Conservation (phyloP, 35 echinoderm and acorn worm species). For the Chiridota heheva region DNA sequence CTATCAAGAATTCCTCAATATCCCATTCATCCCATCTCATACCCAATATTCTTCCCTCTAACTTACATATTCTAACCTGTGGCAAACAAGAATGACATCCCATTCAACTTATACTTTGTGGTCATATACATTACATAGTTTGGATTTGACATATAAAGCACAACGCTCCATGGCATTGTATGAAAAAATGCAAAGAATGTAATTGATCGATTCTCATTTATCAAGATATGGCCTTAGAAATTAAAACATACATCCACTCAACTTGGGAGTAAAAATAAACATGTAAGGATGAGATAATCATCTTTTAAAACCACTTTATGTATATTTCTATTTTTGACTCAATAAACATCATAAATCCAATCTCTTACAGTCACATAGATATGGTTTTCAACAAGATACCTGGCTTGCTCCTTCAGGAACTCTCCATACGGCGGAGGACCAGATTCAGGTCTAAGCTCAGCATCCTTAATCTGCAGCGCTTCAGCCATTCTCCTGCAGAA, state of each 20-base stretch:
- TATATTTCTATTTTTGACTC: neutral
- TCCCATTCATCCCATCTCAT: too few species aligned
- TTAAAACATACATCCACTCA: neutral
- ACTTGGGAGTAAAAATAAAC: neutral
- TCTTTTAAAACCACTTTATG: neutral
- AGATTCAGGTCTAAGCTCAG: constrained; percentile 47
- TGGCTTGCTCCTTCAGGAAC: constrained; percentile 95
- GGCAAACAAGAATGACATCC: too few species aligned
- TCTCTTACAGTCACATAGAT: neutral
- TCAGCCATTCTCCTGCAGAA: constrained; percentile 68
- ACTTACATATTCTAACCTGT: too few species aligned
- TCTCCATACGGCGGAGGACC: constrained; percentile 58
- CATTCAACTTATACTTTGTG: too few species aligned
- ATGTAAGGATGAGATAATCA: neutral
- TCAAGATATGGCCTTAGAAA: too few species aligned
- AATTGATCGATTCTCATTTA: too few species aligned
- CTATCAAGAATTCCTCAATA: too few species aligned
- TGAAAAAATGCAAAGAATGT: too few species aligned
- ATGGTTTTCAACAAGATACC: constrained; percentile 37
- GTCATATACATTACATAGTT: too few species aligned
- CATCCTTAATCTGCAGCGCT: constrained; percentile 86
- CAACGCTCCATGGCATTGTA: too few species aligned
- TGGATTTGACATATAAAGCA: too few species aligned
- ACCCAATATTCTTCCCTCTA: too few species aligned
- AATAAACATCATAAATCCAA: neutral